These are phyloP conservation scores for Drosophila sucinea DNA, from an alignment of 1,140 invertebrate genomes.

Conservation along the genomic window DNA sequence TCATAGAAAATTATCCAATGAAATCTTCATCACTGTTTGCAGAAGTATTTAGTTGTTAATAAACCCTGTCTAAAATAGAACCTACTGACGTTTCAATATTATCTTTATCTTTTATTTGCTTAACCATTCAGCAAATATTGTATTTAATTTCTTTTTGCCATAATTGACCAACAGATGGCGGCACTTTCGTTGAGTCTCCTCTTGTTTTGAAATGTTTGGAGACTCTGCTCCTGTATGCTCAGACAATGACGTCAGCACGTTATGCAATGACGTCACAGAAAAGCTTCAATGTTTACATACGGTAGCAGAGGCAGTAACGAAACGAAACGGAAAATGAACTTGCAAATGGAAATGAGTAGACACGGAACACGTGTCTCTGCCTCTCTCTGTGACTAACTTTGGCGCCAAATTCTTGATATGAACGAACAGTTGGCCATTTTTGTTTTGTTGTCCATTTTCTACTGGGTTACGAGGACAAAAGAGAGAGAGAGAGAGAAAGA, in stretches of 20 bases:
- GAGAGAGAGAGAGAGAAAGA: neutral
- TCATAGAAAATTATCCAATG: too few relatives aligned
- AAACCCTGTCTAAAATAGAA: too few relatives aligned
- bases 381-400: constrained; percentile 31
- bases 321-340: constrained; percentile 53
- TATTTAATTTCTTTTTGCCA: neutral
- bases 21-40: too few relatives aligned
- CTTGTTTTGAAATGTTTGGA: constrained; percentile 60
- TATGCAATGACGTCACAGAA: constrained; percentile 69
- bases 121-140: neutral
- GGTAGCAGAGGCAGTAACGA: neutral
- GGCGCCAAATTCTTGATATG: constrained; percentile 63
- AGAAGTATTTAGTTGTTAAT: too few relatives aligned
- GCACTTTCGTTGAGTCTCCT: neutral
- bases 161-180: constrained; percentile 53
- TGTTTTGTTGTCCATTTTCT: constrained; percentile 68
- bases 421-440: constrained; percentile 36
- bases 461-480: constrained; percentile 55
- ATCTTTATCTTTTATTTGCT: neutral
- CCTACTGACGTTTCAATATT: too few relatives aligned
- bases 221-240: neutral
- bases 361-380: constrained; percentile 2
- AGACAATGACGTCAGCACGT: constrained; percentile 64
- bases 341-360: neutral
- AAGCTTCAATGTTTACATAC: constrained; percentile 72